Evolutionary conservation across 1,140 invertebrate species (phyloP).

Genomic region (Caenorhabditis remanei): DNA sequence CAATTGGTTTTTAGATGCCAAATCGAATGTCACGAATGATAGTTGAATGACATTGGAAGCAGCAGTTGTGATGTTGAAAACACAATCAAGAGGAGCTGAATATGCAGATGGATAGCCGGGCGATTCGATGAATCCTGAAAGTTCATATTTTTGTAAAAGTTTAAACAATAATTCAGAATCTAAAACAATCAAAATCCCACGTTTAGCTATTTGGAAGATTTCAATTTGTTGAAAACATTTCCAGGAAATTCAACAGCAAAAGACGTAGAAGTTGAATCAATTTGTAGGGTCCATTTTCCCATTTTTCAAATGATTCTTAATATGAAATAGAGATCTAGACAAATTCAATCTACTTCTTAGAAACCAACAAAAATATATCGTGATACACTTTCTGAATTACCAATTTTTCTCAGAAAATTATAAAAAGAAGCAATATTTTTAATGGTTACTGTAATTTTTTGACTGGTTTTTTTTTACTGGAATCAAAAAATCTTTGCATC

Average conservation of each 20-base stretch:
- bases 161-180: neutral
- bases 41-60: constrained; percentile 56
- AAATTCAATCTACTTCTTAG: too few species aligned
- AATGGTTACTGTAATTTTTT: too few species aligned
- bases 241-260: neutral
- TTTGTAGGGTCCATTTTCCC: neutral
- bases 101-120: constrained; percentile 46
- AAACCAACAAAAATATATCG: too few species aligned
- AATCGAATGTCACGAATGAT: constrained; percentile 56
- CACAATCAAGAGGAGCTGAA: constrained; percentile 35
- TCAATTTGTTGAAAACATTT: neutral
- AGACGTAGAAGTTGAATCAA: neutral
- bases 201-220: neutral
- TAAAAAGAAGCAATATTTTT: too few species aligned
- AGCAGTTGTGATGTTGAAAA: constrained; percentile 57
- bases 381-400: too few species aligned
- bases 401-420: too few species aligned
- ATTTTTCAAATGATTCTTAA: too few species aligned
- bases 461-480: too few species aligned
- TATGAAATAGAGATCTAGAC: too few species aligned
- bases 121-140: constrained; percentile 54
- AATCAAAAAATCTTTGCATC: neutral
- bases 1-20: constrained; percentile 30
- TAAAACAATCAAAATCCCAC: too few species aligned
- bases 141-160: neutral